Conservation (phyloP, 2,113 vertebrate species). For the Mormyrus lacerda region DNA sequence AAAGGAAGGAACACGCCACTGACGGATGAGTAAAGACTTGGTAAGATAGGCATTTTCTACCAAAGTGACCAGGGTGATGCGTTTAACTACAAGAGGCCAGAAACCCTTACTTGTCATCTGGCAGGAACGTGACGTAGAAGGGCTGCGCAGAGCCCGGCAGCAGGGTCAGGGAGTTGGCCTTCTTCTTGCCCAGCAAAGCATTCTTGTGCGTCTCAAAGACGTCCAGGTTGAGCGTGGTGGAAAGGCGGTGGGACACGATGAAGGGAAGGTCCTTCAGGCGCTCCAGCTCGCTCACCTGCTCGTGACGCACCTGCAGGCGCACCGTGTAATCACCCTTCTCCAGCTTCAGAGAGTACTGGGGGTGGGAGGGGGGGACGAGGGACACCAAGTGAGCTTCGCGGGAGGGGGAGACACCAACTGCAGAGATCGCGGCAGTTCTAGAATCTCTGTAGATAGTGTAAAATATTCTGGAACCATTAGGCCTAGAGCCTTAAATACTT, state of each 20-base stretch:
- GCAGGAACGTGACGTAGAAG: slow-evolving; percentile 85
- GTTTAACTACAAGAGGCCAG: background rate
- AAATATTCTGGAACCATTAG: background rate
- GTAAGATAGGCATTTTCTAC: background rate
- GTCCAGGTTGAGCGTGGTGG: slow-evolving; percentile 83
- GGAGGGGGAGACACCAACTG: background rate
- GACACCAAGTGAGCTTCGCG: background rate
- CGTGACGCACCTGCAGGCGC: slow-evolving; percentile 90
- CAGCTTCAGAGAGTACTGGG: slow-evolving; percentile 92
- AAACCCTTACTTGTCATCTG: slow-evolving; percentile 89
- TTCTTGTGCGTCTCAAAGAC: slow-evolving; percentile 86
- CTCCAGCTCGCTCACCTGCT: slow-evolving; percentile 87
- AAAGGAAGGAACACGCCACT: background rate
- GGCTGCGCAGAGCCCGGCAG: slow-evolving; percentile 78
- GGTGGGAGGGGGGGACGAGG: slow-evolving; percentile 25
- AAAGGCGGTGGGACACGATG: slow-evolving; percentile 87
- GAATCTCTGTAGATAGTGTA: background rate
- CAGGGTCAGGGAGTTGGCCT: slow-evolving; percentile 80
- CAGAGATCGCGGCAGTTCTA: background rate
- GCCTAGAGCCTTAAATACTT: background rate
- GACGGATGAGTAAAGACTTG: background rate
- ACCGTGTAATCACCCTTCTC: slow-evolving; percentile 96
- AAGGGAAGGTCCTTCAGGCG: slow-evolving; percentile 94
- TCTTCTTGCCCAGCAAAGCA: slow-evolving; percentile 91
- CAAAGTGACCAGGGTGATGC: background rate